Evolutionary conservation across 2,888 invertebrate species (phyloP).

Genomic region (Tipula helvola): DNA sequence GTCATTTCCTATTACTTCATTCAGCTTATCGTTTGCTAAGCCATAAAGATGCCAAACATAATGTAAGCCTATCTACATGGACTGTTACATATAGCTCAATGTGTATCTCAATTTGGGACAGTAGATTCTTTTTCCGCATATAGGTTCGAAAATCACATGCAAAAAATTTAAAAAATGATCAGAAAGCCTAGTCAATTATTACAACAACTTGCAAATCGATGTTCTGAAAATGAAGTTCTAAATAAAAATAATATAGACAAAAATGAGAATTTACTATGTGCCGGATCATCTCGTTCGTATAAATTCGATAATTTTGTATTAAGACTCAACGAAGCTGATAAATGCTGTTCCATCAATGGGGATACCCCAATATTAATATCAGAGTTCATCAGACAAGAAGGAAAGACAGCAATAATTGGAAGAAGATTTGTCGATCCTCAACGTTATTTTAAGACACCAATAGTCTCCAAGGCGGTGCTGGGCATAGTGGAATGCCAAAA

Average conservation of each 20-base stretch:
- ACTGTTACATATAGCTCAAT: background rate
- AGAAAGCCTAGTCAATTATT: too few species aligned
- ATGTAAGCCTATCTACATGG: background rate
- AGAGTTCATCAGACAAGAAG: background rate
- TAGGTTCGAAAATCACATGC: background rate
- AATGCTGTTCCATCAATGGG: too few species aligned
- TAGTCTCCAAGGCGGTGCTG: background rate
- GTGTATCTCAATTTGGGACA: background rate
- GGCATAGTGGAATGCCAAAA: background rate
- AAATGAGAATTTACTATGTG: background rate
- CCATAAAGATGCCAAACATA: background rate
- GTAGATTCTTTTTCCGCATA: background rate
- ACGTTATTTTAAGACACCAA: background rate
- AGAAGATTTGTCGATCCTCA: background rate
- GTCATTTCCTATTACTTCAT: too few species aligned
- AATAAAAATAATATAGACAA: background rate
- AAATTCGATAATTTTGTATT: background rate
- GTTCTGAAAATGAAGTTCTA: background rate
- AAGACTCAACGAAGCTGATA: background rate
- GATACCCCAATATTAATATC: background rate
- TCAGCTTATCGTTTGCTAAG: constrained; percentile 5
- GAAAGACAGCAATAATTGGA: background rate
- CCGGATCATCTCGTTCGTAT: background rate
- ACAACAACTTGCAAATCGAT: too few species aligned
- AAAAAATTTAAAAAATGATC: background rate